Conservation (phyloP, 2,888 invertebrate species). For the Julus scandinavius region DNA sequence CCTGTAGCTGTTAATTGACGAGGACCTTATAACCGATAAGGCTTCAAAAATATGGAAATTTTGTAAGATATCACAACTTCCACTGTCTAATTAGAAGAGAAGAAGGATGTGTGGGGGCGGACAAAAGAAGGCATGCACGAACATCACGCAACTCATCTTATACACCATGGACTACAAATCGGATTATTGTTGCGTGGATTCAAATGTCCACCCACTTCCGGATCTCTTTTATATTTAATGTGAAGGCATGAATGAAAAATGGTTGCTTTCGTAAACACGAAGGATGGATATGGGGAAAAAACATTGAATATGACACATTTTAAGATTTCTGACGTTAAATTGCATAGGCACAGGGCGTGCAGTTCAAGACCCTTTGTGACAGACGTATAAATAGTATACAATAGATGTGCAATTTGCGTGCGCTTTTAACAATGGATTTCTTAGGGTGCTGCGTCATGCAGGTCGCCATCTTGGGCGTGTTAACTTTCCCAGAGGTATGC, state of each 20-base stretch:
- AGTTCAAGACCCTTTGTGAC: constrained; percentile 12
- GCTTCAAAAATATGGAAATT: neutral
- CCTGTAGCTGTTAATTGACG: neutral
- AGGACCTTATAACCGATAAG: neutral
- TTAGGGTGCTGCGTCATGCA: neutral
- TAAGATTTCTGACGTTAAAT: neutral
- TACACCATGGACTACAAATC: neutral
- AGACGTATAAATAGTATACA: neutral
- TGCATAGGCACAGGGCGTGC: neutral
- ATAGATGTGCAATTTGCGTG: neutral
- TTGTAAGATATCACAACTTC: neutral
- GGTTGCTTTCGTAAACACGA: neutral
- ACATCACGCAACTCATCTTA: neutral
- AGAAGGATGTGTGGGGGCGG: constrained; percentile 19
- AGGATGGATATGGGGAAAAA: constrained; percentile 18
- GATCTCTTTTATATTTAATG: constrained; percentile 30
- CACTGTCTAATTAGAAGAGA: neutral
- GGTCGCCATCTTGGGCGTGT: neutral
- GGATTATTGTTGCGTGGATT: constrained; percentile 39
- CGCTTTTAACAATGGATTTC: neutral
- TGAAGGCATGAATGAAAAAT: neutral
- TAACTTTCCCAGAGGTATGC: no score
- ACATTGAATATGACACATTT: constrained; percentile 29
- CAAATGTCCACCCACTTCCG: constrained; percentile 28
- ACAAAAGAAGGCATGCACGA: neutral